Evolutionary conservation across 2,113 vertebrate species (phyloP).

Genomic region (Myotis lucifugus): DNA sequence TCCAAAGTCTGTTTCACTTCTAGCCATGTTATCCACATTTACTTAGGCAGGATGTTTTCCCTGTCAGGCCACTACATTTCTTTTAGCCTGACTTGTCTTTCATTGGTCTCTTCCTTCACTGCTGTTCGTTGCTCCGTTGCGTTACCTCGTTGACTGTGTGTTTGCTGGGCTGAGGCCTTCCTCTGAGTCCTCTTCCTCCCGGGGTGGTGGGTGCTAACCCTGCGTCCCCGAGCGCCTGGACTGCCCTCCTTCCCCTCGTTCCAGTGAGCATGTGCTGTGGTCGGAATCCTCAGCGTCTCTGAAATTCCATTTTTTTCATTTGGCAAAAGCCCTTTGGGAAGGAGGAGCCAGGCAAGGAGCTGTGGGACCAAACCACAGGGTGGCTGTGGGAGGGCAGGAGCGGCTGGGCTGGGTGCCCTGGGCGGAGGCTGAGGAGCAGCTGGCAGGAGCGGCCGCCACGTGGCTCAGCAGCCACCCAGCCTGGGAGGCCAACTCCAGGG

Average conservation of each 20-base stretch:
- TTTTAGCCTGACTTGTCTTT: too few relatives aligned
- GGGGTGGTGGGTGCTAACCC: background rate
- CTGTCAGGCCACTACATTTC: rapidly evolving
- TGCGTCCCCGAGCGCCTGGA: too few relatives aligned
- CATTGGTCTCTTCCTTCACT: background rate
- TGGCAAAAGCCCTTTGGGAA: background rate
- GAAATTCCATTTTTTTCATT: background rate
- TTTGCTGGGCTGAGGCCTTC: background rate
- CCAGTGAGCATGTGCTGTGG: background rate
- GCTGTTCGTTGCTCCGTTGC: rapidly evolving
- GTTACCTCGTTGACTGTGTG: background rate
- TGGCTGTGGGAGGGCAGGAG: background rate
- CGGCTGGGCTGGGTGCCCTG: background rate
- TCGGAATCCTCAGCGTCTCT: background rate
- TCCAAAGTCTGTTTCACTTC: background rate
- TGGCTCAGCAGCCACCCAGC: background rate
- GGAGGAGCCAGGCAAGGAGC: background rate
- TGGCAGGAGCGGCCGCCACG: background rate
- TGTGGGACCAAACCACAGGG: background rate
- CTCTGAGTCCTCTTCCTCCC: background rate
- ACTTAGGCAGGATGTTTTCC: background rate
- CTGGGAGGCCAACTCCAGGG: background rate
- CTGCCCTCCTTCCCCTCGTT: background rate
- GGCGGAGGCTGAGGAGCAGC: background rate
- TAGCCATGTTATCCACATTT: background rate